Percentiles rank a stretch among this genome's conserved stretches.
Conservation (phyloP, 2,888 invertebrate genomes). For the Agrotis ipsilon region DNA sequence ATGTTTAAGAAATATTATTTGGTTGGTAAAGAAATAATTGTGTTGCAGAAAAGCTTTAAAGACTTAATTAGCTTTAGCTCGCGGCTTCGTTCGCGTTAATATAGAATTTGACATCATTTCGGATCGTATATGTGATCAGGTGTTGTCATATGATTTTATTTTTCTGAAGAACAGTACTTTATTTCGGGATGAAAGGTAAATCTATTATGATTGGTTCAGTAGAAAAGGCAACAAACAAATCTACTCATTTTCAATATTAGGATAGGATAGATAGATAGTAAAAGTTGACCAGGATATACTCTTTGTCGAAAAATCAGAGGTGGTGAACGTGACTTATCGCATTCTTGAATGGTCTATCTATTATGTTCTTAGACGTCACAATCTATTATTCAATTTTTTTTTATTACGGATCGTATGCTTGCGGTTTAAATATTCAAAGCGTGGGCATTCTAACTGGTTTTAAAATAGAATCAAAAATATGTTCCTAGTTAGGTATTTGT, state of each 20-base stretch:
- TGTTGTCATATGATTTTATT: too few species aligned
- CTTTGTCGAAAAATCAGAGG: slow-evolving; percentile 18
- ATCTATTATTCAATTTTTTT: slow-evolving; percentile 49
- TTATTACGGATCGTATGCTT: slow-evolving; percentile 33
- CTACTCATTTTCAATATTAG: too few species aligned
- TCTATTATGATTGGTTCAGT: too few species aligned
- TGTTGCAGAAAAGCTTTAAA: background rate
- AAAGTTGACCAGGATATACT: slow-evolving; percentile 43
- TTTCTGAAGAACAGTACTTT: too few species aligned
- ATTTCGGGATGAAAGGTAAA: too few species aligned
- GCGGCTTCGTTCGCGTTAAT: too few species aligned
- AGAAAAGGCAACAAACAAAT: too few species aligned
- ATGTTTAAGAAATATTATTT: slow-evolving; percentile 5
- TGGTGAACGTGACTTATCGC: slow-evolving; percentile 43
- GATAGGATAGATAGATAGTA: background rate
- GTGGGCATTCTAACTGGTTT: slow-evolving; percentile 55
- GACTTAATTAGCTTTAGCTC: too few species aligned
- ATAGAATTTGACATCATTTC: too few species aligned
- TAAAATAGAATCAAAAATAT: slow-evolving; percentile 50
- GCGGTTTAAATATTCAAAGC: slow-evolving; percentile 53
- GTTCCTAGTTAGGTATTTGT: slow-evolving; percentile 30
- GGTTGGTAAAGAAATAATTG: background rate
- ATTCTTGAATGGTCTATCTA: slow-evolving; percentile 39
- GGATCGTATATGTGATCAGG: too few species aligned
- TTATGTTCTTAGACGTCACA: slow-evolving; percentile 27